A percentile compares a stretch with the other conserved stretches of the same genome.
Conservation (phyloP, 1,140 invertebrate species). For the Drosophila asahinai region DNA sequence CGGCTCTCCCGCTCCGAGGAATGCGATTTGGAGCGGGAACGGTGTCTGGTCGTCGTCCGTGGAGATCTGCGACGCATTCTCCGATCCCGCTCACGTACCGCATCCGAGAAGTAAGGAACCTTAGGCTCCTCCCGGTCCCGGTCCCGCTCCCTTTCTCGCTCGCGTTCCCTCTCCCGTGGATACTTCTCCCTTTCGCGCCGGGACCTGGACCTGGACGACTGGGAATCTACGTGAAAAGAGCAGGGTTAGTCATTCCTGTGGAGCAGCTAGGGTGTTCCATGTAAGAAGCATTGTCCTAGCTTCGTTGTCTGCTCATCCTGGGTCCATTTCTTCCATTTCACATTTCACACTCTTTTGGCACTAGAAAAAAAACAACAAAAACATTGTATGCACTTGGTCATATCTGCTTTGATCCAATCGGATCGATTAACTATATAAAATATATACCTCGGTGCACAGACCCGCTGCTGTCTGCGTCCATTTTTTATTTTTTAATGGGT, state of each 20-base stretch:
- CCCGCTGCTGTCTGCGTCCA: slow-evolving; percentile 70
- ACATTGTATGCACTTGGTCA: slow-evolving; percentile 47
- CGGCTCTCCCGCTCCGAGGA: slow-evolving; percentile 26
- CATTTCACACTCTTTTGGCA: slow-evolving; percentile 54
- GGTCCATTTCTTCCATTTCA: slow-evolving; percentile 6
- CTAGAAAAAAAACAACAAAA: slow-evolving; percentile 78
- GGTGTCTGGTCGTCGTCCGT: slow-evolving; percentile 11
- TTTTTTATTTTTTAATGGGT: slow-evolving; percentile 19
- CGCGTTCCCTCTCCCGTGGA: background rate
- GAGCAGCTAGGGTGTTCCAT: slow-evolving; percentile 9
- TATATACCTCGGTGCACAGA: slow-evolving; percentile 53
- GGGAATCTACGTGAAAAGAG: slow-evolving; percentile 40
- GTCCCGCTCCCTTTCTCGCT: slow-evolving; percentile 4
- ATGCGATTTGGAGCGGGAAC: slow-evolving; percentile 32
- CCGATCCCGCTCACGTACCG: slow-evolving; percentile 50
- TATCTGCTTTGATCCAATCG: background rate
- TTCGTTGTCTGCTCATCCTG: background rate
- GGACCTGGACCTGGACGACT: slow-evolving; percentile 9
- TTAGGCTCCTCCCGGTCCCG: slow-evolving; percentile 22
- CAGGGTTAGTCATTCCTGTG: slow-evolving; percentile 6
- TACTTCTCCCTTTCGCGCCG: slow-evolving; percentile 26
- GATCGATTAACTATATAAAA: slow-evolving; percentile 15
- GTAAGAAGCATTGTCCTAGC: slow-evolving; percentile 15
- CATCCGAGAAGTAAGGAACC: slow-evolving; percentile 66
- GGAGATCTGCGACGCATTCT: slow-evolving; percentile 30